phyloP scores from a whole-genome alignment of 2,888 invertebrate species.

The Nymphalis urticae region DNA sequence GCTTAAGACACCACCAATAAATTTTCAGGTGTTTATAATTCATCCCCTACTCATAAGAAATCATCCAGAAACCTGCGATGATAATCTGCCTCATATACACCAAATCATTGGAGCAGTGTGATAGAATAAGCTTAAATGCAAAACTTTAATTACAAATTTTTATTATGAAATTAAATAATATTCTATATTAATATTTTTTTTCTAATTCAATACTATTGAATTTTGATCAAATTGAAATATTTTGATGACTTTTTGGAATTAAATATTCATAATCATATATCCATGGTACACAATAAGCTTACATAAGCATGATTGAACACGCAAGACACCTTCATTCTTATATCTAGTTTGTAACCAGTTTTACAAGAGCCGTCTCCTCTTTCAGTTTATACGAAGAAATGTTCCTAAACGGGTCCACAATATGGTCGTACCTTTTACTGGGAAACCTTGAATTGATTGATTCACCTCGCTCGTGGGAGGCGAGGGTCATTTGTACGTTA shows the following conservation, averaged over 20 bases:
- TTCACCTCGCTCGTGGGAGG: constrained; percentile 64
- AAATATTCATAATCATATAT: constrained; percentile 2
- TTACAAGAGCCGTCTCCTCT: constrained; percentile 42
- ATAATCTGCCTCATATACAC: no score
- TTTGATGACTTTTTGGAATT: not conserved
- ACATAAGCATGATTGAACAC: constrained; percentile 22
- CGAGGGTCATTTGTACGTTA: constrained; percentile 57
- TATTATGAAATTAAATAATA: no score
- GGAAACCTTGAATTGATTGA: constrained; percentile 69
- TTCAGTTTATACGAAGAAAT: constrained; percentile 29
- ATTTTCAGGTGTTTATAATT: no score
- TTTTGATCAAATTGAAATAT: no score
- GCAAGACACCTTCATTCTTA: constrained; percentile 16
- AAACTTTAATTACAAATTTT: no score
- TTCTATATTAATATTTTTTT: no score
- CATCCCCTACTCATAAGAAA: no score
- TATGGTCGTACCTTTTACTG: constrained; percentile 65
- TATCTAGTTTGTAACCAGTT: constrained; percentile 38
- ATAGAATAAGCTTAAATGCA: no score
- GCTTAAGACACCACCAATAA: no score
- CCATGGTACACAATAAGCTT: constrained; percentile 13
- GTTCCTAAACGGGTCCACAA: constrained; percentile 41
- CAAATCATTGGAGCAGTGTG: no score
- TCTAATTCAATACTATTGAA: no score
- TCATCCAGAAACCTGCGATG: no score